Evolutionary conservation across 2,797 vertebrate species (phyloP).

Genomic region (Anguilla megastoma): DNA sequence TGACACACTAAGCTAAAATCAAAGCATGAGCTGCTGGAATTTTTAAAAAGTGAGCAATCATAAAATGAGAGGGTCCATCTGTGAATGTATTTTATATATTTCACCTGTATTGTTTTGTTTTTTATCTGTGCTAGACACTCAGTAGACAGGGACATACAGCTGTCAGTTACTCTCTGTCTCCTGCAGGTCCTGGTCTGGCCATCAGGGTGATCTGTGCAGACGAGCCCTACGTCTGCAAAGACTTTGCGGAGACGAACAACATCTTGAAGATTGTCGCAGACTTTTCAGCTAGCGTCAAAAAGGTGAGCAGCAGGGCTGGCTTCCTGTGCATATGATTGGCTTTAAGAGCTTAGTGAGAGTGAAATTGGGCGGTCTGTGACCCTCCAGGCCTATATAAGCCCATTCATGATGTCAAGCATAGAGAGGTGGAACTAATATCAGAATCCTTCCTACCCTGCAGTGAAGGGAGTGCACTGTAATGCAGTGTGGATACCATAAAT

Average conservation of each 20-base stretch:
- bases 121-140: not conserved
- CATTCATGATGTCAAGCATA: not conserved
- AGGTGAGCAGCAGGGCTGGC: slow-evolving; percentile 69
- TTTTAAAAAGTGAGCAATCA: not conserved
- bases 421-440: not conserved
- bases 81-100: not conserved
- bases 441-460: not conserved
- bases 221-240: slow-evolving; percentile 95
- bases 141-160: not conserved
- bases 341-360: not conserved
- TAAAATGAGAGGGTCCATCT: not conserved
- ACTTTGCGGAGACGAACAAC: slow-evolving; percentile 98
- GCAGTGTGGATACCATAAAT: not conserved
- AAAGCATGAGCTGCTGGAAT: not conserved
- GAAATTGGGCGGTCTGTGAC: not conserved
- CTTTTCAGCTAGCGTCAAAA: slow-evolving; percentile 97
- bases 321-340: not conserved
- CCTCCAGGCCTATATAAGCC: not conserved
- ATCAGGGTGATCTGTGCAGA: slow-evolving; percentile 98
- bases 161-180: not conserved
- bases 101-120: not conserved
- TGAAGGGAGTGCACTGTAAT: not conserved
- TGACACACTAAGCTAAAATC: not conserved
- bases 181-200: slow-evolving; percentile 90
- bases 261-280: slow-evolving; percentile 97